Base-by-base conservation (phyloP, 2,888 invertebrate genomes). In the Pollenia griseotomentosa region DNA sequence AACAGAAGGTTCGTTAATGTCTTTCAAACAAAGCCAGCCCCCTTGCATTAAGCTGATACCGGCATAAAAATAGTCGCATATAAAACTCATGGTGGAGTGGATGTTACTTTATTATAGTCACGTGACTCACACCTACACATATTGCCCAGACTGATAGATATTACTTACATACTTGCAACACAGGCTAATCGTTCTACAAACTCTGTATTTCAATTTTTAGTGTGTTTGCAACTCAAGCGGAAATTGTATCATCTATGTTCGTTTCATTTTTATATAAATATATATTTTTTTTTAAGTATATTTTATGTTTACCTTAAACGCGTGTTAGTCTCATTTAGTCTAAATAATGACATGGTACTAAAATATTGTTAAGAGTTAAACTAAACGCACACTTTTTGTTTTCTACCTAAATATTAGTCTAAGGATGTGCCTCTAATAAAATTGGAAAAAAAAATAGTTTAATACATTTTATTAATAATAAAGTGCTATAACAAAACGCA, bases 51-150 rank as follows among this genome's bases (percentile, higher is more conserved):
- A 23, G 61, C 51, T 61, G 55, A 14, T 10, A 33, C 33, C 6
- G 33, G 33, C 33, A 33, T 33, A 48, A 61, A 57, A 59, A 61
- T 11, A 16, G 33, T 61, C n/a, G 7, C 7, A 42, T 5, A 59
- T 51, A 40, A 61, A 63, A 68, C n/a, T 59, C 55, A 77, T 66
- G 57, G 55, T 57, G 46, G 46, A 73, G 57, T 82, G 14, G 59
- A 82, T 68, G 63, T 42, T 44, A 83, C 33, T 71, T 57, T 83
- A 78, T 75, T 79, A 53, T 40, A 83, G 88, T 88, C 89, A 88
- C 88, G 89, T 88, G 88, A 89, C 88, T 88, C 87, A 89, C 88
- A 89, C 89, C 88, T 79, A 88, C 88, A 85, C 87, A 79, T 63
- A 53, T 40, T 59, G 57, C 70, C 65, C 51, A 65, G 59, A 51